Evolutionary conservation across 2,113 vertebrate species (phyloP).

Genomic region (Collichthys lucidus): DNA sequence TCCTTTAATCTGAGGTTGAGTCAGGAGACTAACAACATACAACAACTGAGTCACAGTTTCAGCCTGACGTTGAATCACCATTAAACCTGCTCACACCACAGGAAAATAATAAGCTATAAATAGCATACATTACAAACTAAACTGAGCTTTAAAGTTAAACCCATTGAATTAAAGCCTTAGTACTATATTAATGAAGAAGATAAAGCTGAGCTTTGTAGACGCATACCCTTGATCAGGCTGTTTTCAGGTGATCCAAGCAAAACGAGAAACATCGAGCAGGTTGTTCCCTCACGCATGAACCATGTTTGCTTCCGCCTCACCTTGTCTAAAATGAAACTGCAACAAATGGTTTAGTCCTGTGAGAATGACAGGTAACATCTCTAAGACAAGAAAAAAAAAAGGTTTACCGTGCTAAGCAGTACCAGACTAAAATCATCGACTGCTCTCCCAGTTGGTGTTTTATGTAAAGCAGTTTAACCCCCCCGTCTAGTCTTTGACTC

Average conservation of each 20-base stretch:
- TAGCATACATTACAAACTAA: slow-evolving; percentile 6
- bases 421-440: slow-evolving; percentile 14
- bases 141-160: background rate
- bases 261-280: slow-evolving; percentile 58
- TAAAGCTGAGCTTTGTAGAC: background rate
- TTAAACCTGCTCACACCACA: slow-evolving; percentile 36
- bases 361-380: slow-evolving; percentile 4
- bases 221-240: slow-evolving; percentile 46
- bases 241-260: slow-evolving; percentile 43
- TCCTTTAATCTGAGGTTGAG: slow-evolving; percentile 29
- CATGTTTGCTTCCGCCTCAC: slow-evolving; percentile 80
- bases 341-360: background rate
- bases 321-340: slow-evolving; percentile 65
- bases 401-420: too few species aligned
- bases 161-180: too few species aligned
- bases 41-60: slow-evolving; percentile 59
- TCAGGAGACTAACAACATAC: slow-evolving; percentile 28
- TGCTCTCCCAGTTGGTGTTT: slow-evolving; percentile 43
- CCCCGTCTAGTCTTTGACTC: slow-evolving; percentile 46
- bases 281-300: slow-evolving; percentile 42
- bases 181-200: background rate
- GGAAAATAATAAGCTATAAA: slow-evolving; percentile 27
- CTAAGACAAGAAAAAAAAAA: too few species aligned
- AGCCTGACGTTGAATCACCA: slow-evolving; percentile 74
- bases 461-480: slow-evolving; percentile 70